Base-by-base conservation (phyloP, 2,888 invertebrate species). In the Phoenoteleia sp. region DNA sequence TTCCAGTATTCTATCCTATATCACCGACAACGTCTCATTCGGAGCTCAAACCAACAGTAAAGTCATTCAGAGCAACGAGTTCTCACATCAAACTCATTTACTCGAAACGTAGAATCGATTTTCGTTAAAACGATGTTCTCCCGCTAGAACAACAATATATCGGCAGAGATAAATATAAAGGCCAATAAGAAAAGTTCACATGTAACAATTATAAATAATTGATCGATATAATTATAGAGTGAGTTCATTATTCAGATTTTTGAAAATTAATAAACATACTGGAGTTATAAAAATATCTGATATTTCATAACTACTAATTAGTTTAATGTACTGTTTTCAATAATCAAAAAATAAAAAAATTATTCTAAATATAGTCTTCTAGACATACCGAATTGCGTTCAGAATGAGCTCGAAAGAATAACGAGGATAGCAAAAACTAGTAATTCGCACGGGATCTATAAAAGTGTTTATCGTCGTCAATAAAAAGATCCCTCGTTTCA, bases 391-490 rank as follows among this genome's bases (percentile, higher is more conserved):
- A 76, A 84, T 80, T 64, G 64, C 62, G 47, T 33, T 69, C 13
- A 45, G 52, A 56, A 81, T 33, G 81, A 81, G 60, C 60, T 52
- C 42, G 25, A 52, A 72, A 81, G 67, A 81, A 81, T 75, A 81
- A 81, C 74, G 71, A 77, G 80, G 86, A 87, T 80, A 90, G 90
- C 92, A 92, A 93, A 93, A 92, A 89, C 89, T 89, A 87, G 93
- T 91, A 91, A 93, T 93, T 92, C 93, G 89, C 92, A 89, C 88
- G 91, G 90, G 92, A 88, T 91, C 91, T 89, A 93, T 93, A 93
- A 93, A 93, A 93, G 91, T 92, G 92, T 93, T 93, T 93, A 93
- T 93, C 92, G 89, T 90, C 91, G 87, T 89, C 93, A 91, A 92
- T 93, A 93, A 93, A 93, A 91, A 90, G 88, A 85, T 75, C 75